Evolutionary conservation across 1,140 invertebrate species (phyloP), one percentile per base, ranked within the genome.

Genomic region (Zaprionus camerounensis): DNA sequence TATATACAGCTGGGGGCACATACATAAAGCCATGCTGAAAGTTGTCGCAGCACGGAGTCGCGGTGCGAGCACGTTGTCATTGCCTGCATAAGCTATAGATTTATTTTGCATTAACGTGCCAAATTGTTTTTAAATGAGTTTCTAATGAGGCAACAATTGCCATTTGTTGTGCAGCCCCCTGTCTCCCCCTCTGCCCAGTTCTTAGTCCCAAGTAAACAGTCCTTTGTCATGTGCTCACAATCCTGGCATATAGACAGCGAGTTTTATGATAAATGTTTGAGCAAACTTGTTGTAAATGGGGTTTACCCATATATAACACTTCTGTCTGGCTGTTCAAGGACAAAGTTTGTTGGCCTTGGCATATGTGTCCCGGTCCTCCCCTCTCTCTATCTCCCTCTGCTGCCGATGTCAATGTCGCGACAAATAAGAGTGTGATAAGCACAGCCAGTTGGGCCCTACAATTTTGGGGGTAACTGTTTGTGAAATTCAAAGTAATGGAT

Each of bases 111-210:
- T 90, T 90, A 90, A 85, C 85, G 79, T 91, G 82, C 85, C 86
- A 90, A 90, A 90, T 90, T 90, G 85, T 90, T 90, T 90, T 91
- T 90, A 90, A 90, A 90, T 90, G 85, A 90, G 85, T 91, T 90
- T 90, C 85, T 90, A 90, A 90, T 91, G 85, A 90, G 85, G 76
- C 82, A 91, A 82, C 86, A 90, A 91, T 90, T 90, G 86, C 71
- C 67, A 63, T 56, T 83, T 77, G 61, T 67, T 56, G 51, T 41
- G n/a, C 31, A 49, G 11, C 44, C 20, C 20, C 51, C 9, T 22
- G 15, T 20, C 26, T 22, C 15, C 11, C 12, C 4, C 31, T 64
- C 17, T 46, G 7, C 15, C 7, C 41, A 46, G n/a, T 46, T 46
- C 41, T 46, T 17, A 17, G 41, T 46, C 41, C 41, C 41, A 2